Evolutionary conservation across 2,888 invertebrate genomes (phyloP).

Genomic region (Hypolimnas misippus): DNA sequence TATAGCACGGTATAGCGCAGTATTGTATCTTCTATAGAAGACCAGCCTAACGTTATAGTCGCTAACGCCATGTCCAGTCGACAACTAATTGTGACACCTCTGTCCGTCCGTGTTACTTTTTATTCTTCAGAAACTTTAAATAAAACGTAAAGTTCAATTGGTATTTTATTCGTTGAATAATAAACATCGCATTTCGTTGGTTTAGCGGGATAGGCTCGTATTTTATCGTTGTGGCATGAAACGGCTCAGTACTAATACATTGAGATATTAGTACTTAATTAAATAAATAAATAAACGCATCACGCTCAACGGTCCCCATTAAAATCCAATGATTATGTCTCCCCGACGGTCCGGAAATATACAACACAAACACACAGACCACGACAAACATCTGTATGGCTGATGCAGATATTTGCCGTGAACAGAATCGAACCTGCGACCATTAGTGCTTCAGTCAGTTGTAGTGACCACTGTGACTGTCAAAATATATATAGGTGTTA

Average conservation of each 20-base stretch:
- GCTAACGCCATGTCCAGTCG: constrained; percentile 23
- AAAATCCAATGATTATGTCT: no score
- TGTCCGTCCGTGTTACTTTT: constrained; percentile 18
- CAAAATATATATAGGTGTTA: no score
- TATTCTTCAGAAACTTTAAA: constrained; percentile 19
- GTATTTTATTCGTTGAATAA: constrained; percentile 20
- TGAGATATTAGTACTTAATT: not conserved
- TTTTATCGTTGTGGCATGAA: not conserved
- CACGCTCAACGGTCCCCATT: no score
- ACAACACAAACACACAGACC: no score
- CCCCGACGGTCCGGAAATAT: no score
- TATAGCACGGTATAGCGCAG: not conserved
- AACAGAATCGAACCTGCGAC: no score
- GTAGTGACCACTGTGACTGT: no score
- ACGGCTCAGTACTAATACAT: not conserved
- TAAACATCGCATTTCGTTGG: constrained; percentile 24
- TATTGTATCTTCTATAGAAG: not conserved
- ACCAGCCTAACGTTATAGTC: constrained; percentile 10
- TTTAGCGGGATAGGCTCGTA: constrained; percentile 3
- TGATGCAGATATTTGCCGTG: no score
- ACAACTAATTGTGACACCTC: constrained; percentile 31
- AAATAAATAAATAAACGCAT: no score
- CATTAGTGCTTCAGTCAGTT: no score
- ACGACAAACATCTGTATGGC: no score
- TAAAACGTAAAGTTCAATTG: constrained; percentile 18